Evolutionary conservation across 2,113 vertebrate genomes (phyloP).

Genomic region (Ginglymostoma cirratum): DNA sequence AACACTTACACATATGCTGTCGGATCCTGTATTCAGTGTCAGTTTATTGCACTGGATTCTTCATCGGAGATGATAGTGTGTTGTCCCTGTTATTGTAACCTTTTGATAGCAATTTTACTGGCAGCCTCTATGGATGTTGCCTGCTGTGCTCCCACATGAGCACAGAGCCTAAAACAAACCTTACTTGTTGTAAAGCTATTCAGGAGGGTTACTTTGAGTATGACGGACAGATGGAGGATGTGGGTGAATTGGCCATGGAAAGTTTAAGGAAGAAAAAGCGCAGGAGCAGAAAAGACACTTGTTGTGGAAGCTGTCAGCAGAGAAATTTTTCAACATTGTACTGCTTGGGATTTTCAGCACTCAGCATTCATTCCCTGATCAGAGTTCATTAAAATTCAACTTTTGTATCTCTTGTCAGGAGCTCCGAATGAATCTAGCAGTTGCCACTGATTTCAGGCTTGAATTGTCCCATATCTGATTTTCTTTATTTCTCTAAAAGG

Average conservation of each 20-base stretch:
- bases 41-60: slow-evolving; percentile 38
- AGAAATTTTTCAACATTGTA: neutral
- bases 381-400: neutral
- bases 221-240: slow-evolving; percentile 43
- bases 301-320: neutral
- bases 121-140: neutral
- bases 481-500: neutral
- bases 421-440: neutral
- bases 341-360: neutral
- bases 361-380: neutral
- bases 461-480: neutral
- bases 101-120: slow-evolving; percentile 41
- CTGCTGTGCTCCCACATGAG: slow-evolving; percentile 44
- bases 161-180: slow-evolving; percentile 45
- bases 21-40: neutral
- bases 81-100: slow-evolving; percentile 46
- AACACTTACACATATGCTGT: neutral
- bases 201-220: slow-evolving; percentile 46
- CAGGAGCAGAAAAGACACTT: neutral
- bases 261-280: neutral
- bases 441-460: neutral
- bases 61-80: slow-evolving; percentile 37
- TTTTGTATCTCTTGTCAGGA: neutral
- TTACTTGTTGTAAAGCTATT: slow-evolving; percentile 46
- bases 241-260: neutral